Evolutionary conservation across 2,888 invertebrate genomes (phyloP).

Genomic region (Malthinus seriepunctatus): DNA sequence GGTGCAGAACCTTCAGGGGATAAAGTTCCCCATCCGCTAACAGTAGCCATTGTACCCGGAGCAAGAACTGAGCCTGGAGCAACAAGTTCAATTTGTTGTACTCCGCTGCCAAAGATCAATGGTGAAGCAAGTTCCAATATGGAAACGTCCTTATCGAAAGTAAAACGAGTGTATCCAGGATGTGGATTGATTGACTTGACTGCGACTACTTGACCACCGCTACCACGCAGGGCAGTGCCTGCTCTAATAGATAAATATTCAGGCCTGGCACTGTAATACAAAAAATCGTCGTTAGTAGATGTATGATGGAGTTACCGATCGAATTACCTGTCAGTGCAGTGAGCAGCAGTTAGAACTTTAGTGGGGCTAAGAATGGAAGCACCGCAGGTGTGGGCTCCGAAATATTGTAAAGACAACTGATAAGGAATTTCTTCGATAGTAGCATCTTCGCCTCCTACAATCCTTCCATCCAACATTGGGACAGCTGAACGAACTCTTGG

Average conservation of each 20-base stretch:
- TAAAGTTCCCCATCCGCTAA: conserved; percentile 7
- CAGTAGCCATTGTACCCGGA: neutral
- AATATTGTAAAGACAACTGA: conserved; percentile 3
- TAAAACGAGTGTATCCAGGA: neutral
- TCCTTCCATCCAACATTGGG: neutral
- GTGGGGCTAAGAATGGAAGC: neutral
- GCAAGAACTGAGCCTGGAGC: neutral
- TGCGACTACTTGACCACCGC: neutral
- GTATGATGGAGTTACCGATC: neutral
- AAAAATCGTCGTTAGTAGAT: too few species aligned
- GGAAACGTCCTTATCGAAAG: conserved; percentile 6
- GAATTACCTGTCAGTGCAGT: conserved; percentile 5
- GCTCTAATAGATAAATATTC: neutral
- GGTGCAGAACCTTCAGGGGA: neutral
- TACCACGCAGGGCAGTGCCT: neutral
- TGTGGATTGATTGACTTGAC: neutral
- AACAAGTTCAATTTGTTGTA: neutral
- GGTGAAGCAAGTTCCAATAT: neutral
- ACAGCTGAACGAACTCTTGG: neutral
- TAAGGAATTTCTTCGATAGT: conserved; percentile 11
- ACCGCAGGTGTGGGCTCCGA: conserved; percentile 7
- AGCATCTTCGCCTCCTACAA: conserved; percentile 6
- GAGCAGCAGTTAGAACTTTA: conserved; percentile 11
- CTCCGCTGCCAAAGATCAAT: neutral
- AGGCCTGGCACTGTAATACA: neutral